Evolutionary conservation across 2,888 invertebrate species (phyloP).

Genomic region (Eulithis prunata): DNA sequence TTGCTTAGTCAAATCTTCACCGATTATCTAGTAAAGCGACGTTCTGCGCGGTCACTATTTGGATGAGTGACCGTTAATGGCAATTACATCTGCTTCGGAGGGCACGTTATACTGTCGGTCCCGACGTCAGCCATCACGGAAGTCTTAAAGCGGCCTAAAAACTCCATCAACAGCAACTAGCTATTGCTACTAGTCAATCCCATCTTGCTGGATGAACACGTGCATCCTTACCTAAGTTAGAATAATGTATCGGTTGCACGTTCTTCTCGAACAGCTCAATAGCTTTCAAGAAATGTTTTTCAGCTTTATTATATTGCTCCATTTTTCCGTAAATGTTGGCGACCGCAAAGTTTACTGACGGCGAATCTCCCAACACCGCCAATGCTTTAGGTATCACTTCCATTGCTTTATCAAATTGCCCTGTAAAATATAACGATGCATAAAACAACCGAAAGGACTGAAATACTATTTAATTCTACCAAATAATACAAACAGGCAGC

Average conservation of each 20-base stretch:
- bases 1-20: too few species aligned
- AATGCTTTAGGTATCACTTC: conserved; percentile 89
- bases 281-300: conserved; percentile 91
- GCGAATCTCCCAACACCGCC: conserved; percentile 87
- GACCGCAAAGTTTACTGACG: conserved; percentile 92
- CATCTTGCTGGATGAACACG: not conserved
- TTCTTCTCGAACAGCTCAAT: conserved; percentile 85
- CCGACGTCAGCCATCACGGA: too few species aligned
- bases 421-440: conserved; percentile 61
- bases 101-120: too few species aligned
- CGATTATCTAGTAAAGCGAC: too few species aligned
- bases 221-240: conserved; percentile 91
- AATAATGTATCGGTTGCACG: conserved; percentile 91
- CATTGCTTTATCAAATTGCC: conserved; percentile 87
- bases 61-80: too few species aligned
- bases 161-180: too few species aligned
- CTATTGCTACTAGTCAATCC: too few species aligned
- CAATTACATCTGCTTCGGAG: too few species aligned
- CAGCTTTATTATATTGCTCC: conserved; percentile 90
- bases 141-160: too few species aligned
- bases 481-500: too few species aligned
- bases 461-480: too few species aligned
- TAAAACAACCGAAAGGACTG: not conserved
- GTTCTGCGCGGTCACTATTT: too few species aligned
- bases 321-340: conserved; percentile 95